A percentile compares a stretch with the other conserved stretches of the same genome.
Evolutionary conservation across 2,797 vertebrate species (phyloP).

Genomic region (Brotogeris chrysoptera): DNA sequence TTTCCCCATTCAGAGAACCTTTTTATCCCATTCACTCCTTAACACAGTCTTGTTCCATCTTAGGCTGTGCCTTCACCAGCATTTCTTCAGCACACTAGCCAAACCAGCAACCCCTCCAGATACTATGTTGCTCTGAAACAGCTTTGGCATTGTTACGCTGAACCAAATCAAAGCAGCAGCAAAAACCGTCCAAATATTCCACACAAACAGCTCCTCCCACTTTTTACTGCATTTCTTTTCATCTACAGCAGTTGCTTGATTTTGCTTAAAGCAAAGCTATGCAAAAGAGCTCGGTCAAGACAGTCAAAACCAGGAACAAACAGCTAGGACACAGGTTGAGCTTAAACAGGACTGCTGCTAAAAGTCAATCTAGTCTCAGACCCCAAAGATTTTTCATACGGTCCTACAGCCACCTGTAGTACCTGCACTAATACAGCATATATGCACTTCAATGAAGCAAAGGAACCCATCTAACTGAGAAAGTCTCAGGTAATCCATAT

Average conservation of each 20-base stretch:
- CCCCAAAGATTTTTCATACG: accelerated
- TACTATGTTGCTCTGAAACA: not conserved
- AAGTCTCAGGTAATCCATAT: not conserved
- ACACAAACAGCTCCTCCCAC: not conserved
- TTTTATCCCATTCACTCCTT: not conserved
- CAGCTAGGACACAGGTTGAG: not conserved
- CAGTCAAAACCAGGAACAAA: not conserved
- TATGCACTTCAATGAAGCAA: not conserved
- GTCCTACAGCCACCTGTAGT: not conserved
- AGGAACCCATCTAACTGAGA: not conserved
- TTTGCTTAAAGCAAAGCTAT: not conserved
- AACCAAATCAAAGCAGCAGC: not conserved
- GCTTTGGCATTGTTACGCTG: not conserved
- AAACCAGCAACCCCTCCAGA: not conserved
- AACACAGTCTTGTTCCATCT: not conserved
- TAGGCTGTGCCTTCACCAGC: not conserved
- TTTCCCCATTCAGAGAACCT: not conserved
- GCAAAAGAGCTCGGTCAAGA: not conserved
- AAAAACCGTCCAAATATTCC: not conserved
- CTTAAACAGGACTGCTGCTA: not conserved
- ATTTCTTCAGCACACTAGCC: not conserved
- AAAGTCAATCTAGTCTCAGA: not conserved
- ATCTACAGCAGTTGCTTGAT: not conserved
- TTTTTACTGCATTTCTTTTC: not conserved
- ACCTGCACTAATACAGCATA: not conserved